Base-by-base conservation (phyloP, 1,140 invertebrate species). In the Drosophila subpulchrella region DNA sequence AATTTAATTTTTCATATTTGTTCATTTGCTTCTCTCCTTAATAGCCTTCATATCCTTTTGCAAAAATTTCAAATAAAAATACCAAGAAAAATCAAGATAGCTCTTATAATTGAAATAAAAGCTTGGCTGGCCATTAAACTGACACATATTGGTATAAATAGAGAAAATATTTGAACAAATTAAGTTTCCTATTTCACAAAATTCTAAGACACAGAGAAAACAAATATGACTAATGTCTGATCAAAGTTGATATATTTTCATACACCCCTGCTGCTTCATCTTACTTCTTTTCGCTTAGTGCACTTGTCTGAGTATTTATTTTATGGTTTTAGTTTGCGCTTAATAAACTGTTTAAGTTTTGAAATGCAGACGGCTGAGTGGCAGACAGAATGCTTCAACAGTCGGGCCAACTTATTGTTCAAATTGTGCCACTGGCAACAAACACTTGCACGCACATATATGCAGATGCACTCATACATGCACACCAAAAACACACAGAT, bases 291-390 rank as follows among this genome's bases (percentile, higher is more conserved):
- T 12, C n/a, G 13, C 11, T n/a, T 41, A 32, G 42, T 44, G 51
- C 4, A 44, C 24, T 12, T 10, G 32, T 24, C 7, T 61, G 20
- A 20, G 15, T 73, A 24, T 53, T 36, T 32, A 13, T 11, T 47
- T 38, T 53, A 47, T 42, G 73, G 11, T 27, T 76, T 67, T 59
- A 48, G 61, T 44, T 54, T 75, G 39, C 51, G 36, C 44, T 68
- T 81, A 53, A 81, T 76, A 81, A 81, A 72, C 62, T 78, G 62
- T 83, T 74, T 65, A 78, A 75, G 70, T 79, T 83, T 76, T 56
- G 50, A 63, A 81, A 77, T 73, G 73, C 47, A 60, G 58, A 66
- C 75, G 62, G 39, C 63, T 50, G 58, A 68, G 68, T 56, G 44
- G 73, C 78, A 76, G 65, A 70, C 47, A 50, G 50, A 61, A 74